phyloP scores from a whole-genome alignment of 2,888 invertebrate genomes.

The Calephelis perditalis region DNA sequence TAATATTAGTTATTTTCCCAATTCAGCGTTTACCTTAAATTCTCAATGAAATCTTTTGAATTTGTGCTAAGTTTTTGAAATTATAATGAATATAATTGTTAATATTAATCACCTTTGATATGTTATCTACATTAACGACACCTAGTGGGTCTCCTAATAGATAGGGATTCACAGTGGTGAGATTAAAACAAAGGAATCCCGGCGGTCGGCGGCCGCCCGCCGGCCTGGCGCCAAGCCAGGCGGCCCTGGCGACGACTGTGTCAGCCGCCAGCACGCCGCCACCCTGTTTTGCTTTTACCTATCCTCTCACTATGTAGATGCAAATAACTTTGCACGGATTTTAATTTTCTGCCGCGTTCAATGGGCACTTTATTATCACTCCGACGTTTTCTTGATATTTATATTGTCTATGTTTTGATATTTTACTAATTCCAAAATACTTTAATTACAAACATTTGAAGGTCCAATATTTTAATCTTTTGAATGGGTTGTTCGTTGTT shows the following conservation, averaged over 20 bases:
- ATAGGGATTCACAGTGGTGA: slow-evolving; percentile 16
- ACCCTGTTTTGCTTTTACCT: slow-evolving; percentile 40
- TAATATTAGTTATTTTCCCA: no score
- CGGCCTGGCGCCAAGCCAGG: slow-evolving; percentile 76
- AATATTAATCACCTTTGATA: neutral
- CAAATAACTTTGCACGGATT: slow-evolving; percentile 7
- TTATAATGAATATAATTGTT: no score
- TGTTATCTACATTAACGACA: neutral
- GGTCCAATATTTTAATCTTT: neutral
- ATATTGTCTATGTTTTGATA: neutral
- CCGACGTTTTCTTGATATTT: neutral
- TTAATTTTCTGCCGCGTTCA: neutral
- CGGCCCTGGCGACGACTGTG: slow-evolving; percentile 71
- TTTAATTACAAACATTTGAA: neutral
- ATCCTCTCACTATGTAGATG: slow-evolving; percentile 22
- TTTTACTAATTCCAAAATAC: neutral
- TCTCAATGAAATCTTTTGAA: no score
- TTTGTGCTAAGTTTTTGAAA: no score
- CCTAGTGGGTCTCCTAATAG: slow-evolving; percentile 16
- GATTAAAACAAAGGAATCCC: slow-evolving; percentile 75
- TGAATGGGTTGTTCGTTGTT: no score
- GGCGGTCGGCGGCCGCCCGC: slow-evolving; percentile 70
- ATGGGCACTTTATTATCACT: neutral
- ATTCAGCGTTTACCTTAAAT: no score
- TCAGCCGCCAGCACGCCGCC: slow-evolving; percentile 55